phyloP scores from a whole-genome alignment of 2,888 invertebrate species.

The Dysmachus trigonus region DNA sequence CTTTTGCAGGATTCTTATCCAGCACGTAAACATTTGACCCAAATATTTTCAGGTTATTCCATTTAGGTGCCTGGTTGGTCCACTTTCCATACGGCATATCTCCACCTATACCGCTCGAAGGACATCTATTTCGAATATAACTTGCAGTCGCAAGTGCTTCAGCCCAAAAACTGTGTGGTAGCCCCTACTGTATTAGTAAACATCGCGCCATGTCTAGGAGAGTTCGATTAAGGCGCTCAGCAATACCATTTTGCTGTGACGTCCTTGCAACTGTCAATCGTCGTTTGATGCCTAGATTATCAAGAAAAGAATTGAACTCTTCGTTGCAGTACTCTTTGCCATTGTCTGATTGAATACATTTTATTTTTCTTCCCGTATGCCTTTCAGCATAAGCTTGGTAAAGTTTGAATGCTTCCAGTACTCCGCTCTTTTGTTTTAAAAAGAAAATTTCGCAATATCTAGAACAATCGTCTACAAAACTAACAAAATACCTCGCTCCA shows the following conservation, averaged over 20 bases:
- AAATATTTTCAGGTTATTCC: background rate
- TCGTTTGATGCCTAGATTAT: conserved; percentile 25
- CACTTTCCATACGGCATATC: conserved; percentile 49
- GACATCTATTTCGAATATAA: conserved; percentile 43
- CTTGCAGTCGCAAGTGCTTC: conserved; percentile 44
- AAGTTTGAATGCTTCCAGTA: background rate
- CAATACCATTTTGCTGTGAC: conserved; percentile 41
- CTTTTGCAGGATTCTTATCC: background rate
- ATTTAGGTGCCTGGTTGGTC: background rate
- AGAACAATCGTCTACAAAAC: background rate
- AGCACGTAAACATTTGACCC: background rate
- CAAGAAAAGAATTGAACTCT: background rate
- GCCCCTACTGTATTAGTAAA: conserved; percentile 52
- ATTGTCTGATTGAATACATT: conserved; percentile 31
- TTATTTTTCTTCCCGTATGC: conserved; percentile 41
- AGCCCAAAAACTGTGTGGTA: conserved; percentile 52
- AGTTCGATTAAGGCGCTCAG: conserved; percentile 28
- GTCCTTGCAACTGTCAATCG: background rate
- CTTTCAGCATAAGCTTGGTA: conserved; percentile 43
- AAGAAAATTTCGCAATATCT: background rate
- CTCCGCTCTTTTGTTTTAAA: background rate
- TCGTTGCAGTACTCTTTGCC: conserved; percentile 17
- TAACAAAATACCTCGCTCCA: too few relatives aligned
- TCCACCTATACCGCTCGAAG: background rate
- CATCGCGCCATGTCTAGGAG: conserved; percentile 51